Evolutionary conservation across 2,888 invertebrate genomes (phyloP).

Genomic region (Ectemnius continuus): DNA sequence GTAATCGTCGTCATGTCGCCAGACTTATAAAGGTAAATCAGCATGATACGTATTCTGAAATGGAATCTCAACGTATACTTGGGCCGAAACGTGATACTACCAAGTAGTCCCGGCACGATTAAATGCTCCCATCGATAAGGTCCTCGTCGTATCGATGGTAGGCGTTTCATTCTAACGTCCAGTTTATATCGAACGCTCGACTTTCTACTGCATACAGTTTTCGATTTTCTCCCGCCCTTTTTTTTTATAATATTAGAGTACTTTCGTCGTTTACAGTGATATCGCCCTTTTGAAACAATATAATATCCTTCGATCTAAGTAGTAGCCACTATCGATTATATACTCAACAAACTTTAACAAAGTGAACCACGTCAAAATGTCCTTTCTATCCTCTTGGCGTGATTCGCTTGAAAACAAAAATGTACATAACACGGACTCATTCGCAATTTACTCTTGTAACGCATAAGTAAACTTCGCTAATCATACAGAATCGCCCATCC

Average conservation of each 20-base stretch:
- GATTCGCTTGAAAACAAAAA: constrained; percentile 41
- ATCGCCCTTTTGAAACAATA: constrained; percentile 28
- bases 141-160: not conserved
- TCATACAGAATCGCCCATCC: constrained; percentile 44
- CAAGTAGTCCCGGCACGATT: constrained; percentile 14
- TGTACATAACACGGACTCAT: constrained; percentile 43
- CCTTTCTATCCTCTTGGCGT: constrained; percentile 30
- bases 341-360: constrained; percentile 54
- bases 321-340: constrained; percentile 52
- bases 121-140: constrained; percentile 40
- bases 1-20: constrained; percentile 17
- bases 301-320: constrained; percentile 44
- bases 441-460: constrained; percentile 34
- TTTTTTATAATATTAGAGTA: not conserved
- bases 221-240: not conserved
- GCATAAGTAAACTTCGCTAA: constrained; percentile 34
- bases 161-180: not conserved
- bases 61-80: constrained; percentile 31
- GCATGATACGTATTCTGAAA: constrained; percentile 10
- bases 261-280: not conserved
- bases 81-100: constrained; percentile 23
- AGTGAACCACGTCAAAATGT: constrained; percentile 26
- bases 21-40: constrained; percentile 30
- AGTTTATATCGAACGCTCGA: too few species aligned
- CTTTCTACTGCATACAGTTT: not conserved